Conservation (phyloP, 30 jellyfish, hydroid and myxozoan genomes). For the Cassiopea xamachana region DNA sequence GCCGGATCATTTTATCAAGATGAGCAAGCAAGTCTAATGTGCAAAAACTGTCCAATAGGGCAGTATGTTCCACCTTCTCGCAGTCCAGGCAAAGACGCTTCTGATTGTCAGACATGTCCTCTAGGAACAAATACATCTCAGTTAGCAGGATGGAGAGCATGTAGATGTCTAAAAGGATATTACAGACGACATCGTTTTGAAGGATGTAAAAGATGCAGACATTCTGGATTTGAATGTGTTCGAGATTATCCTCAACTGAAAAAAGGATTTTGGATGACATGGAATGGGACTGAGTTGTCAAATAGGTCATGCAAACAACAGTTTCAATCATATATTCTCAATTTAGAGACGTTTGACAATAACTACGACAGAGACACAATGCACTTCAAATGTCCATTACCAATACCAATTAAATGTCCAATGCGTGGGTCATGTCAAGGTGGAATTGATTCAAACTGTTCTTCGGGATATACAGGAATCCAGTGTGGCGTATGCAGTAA, state of each 20-base stretch:
- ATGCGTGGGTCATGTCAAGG: slow-evolving; percentile 50
- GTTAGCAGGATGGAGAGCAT: slow-evolving; percentile 45
- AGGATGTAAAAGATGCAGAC: slow-evolving; percentile 23
- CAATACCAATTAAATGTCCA: slow-evolving; percentile 49
- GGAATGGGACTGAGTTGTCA: neutral
- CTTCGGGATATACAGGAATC: slow-evolving; percentile 32
- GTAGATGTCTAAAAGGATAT: slow-evolving; percentile 46
- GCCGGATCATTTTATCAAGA: slow-evolving; percentile 59
- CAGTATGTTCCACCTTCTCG: slow-evolving; percentile 46
- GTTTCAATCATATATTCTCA: slow-evolving; percentile 1
- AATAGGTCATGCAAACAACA: neutral
- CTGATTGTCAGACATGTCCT: slow-evolving; percentile 65
- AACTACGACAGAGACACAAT: slow-evolving; percentile 10
- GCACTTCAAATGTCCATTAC: slow-evolving; percentile 16
- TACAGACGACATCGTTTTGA: slow-evolving; percentile 56
- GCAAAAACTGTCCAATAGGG: slow-evolving; percentile 58
- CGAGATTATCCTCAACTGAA: slow-evolving; percentile 31
- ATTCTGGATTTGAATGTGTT: slow-evolving; percentile 30
- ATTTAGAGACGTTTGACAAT: slow-evolving; percentile 2
- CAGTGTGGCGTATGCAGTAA: slow-evolving; percentile 48
- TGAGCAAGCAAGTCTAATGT: slow-evolving; percentile 13
- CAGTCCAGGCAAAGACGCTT: slow-evolving; percentile 45
- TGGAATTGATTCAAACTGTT: slow-evolving; percentile 42
- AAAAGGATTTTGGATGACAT: slow-evolving; percentile 57
- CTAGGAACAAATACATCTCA: slow-evolving; percentile 47